Evolutionary conservation across 2,797 vertebrate species (phyloP).

Genomic region (Ctenochaetus hawaiiensis): DNA sequence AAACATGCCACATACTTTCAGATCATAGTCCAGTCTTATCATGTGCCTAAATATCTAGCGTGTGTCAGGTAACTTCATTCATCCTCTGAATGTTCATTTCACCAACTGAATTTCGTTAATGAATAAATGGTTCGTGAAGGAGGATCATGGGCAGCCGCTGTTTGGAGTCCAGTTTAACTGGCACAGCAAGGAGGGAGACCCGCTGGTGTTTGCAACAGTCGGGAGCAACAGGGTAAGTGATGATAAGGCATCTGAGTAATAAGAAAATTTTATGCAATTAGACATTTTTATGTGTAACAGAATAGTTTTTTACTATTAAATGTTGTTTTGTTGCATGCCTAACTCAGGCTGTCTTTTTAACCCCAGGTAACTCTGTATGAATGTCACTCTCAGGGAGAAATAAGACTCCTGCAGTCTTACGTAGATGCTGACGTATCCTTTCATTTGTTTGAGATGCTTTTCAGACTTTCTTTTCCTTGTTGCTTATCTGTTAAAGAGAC

Average conservation of each 20-base stretch:
- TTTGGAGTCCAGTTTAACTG: constrained; percentile 99
- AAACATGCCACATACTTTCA: no score
- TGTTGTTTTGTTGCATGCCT: background rate
- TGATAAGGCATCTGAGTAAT: no score
- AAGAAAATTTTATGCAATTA: no score
- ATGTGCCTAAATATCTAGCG: background rate
- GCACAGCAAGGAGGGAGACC: constrained; percentile 99
- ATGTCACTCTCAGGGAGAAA: constrained; percentile 98
- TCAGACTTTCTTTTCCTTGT: background rate
- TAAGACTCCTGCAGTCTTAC: constrained; percentile 95
- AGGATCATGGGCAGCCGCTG: constrained; percentile 97
- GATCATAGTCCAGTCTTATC: background rate
- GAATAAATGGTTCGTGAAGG: constrained; percentile 77
- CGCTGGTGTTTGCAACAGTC: constrained; percentile 97
- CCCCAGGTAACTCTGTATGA: constrained; percentile 97
- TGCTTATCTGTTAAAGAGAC: no score
- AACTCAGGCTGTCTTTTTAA: background rate
- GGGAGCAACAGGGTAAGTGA: constrained; percentile 96
- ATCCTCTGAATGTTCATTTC: background rate
- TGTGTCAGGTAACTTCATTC: background rate
- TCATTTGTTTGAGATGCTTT: background rate
- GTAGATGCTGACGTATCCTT: constrained; percentile 99
- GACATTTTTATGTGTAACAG: no score
- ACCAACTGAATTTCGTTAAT: background rate
- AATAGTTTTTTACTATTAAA: no score